Percentiles rank a stretch among this genome's conserved stretches.
phyloP scores from a whole-genome alignment of 2,888 invertebrate genomes.

The Gandaritis pyraliata region DNA sequence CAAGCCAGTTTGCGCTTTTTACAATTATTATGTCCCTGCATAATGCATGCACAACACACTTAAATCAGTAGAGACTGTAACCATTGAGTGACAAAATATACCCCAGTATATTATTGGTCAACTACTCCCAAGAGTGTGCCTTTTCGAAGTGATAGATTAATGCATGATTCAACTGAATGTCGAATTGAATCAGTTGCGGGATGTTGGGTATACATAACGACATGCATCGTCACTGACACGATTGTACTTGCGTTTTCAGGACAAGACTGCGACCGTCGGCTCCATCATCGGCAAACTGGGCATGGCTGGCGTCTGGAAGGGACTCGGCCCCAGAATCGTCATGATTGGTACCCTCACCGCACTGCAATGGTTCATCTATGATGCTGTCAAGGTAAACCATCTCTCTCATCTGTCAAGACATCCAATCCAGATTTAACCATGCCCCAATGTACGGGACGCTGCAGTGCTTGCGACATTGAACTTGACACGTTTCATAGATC shows the following conservation, averaged over 20 bases:
- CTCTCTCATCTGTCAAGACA: conserved; percentile 13
- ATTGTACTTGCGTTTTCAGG: conserved; percentile 57
- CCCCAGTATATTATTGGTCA: too few species aligned
- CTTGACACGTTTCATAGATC: too few species aligned
- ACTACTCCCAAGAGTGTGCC: too few species aligned
- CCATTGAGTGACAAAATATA: too few species aligned
- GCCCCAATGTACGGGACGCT: too few species aligned
- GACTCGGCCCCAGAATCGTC: conserved; percentile 95
- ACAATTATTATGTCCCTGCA: too few species aligned
- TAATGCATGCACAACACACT: too few species aligned
- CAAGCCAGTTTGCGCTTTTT: too few species aligned
- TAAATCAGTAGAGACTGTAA: too few species aligned
- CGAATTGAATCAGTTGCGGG: background rate
- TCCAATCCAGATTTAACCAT: too few species aligned
- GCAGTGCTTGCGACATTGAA: too few species aligned
- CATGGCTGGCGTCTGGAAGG: conserved; percentile 91
- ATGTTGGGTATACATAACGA: background rate
- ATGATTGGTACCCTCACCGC: conserved; percentile 99
- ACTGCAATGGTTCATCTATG: conserved; percentile 98
- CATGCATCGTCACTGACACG: background rate
- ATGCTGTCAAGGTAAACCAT: conserved; percentile 92
- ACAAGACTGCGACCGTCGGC: conserved; percentile 76
- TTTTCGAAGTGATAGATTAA: too few species aligned
- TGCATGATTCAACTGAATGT: background rate
- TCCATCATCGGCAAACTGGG: conserved; percentile 79